phyloP scores from a whole-genome alignment of 1,140 invertebrate species.

The Physella acuta region DNA sequence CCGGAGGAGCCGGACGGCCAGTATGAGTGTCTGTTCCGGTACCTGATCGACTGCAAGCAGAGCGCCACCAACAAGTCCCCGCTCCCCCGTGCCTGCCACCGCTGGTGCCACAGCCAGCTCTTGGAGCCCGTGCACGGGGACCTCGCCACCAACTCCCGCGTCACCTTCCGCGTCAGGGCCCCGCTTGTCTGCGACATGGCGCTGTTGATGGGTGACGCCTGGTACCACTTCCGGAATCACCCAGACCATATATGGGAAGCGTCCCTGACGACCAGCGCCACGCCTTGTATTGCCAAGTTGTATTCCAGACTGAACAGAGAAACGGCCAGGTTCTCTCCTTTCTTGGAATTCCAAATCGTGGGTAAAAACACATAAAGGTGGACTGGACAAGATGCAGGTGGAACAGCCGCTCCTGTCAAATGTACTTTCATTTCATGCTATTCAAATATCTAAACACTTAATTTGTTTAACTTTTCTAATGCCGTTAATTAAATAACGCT shows the following conservation, averaged over 20 bases:
- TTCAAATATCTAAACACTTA: too few species aligned
- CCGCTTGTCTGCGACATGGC: conserved; percentile 51
- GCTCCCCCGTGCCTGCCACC: conserved; percentile 53
- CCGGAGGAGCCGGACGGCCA: conserved; percentile 35
- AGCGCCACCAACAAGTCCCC: conserved; percentile 46
- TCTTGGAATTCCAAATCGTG: conserved; percentile 52
- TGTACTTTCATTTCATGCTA: too few species aligned
- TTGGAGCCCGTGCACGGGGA: conserved; percentile 54
- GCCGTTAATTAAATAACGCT: too few species aligned
- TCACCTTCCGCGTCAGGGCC: conserved; percentile 49
- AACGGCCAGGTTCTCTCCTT: conserved; percentile 47
- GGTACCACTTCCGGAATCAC: conserved; percentile 50
- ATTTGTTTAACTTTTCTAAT: too few species aligned
- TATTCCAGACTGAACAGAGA: conserved; percentile 52
- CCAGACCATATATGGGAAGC: conserved; percentile 55
- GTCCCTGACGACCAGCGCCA: conserved; percentile 45
- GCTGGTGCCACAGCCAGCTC: conserved; percentile 52
- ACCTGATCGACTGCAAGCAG: conserved; percentile 53
- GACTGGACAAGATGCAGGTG: too few species aligned
- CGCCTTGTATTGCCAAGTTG: conserved; percentile 46
- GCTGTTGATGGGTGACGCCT: conserved; percentile 49
- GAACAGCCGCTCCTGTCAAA: too few species aligned
- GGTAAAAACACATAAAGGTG: conserved; percentile 23
- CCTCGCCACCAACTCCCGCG: conserved; percentile 37
- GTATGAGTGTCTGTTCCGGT: conserved; percentile 53